Base-by-base conservation (phyloP, 2,113 vertebrate genomes). In the Alaudala cheleensis region DNA sequence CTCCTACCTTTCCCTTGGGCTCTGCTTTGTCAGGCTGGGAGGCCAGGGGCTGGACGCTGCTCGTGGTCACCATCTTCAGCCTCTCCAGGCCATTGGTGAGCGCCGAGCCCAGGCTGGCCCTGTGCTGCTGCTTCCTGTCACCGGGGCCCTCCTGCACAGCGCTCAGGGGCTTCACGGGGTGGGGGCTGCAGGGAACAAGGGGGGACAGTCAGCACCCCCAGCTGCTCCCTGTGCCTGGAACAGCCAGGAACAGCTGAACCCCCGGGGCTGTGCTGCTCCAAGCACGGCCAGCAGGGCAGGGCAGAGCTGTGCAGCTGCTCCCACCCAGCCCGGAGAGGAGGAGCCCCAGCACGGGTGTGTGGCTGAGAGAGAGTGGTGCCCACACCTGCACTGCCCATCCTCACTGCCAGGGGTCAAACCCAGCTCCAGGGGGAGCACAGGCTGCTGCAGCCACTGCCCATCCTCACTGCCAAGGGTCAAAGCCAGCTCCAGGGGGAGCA, bases 121-220 rank as follows among this genome's bases (percentile, higher is more conserved):
- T 97, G 74, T 96, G 93, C 40, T 96, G 96, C 92, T 98, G 95
- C 79, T 96, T 98, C 97, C 98, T 98, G 93, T 99, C 98, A 0
- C 97, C 80, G 62, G 93, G 89, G 61, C 47, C 64, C 65, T 97
- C 97, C 31, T 89, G 94, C 4, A 73, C 86, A 5, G 98, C 82
- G 7, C 97, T 99, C 96, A 99, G 98, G 66, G 99, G 99, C 96
- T 98, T 99, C 98, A 99, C 99, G 0, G 97, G 98, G 90, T 99
- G 99, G 24, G 99, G 99, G 91, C 99, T 99, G 96, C 1, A 47
- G 64, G 88, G 54, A 91, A 65, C 79, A 96, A 82, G 22, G 78
- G 49, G 3, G 88, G 8, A 84, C 40, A 37, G 3, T 96, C 54
- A 95, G n/a, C 56, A 40, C 44, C 42, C 11, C 16, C 40, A 6